Evolutionary conservation across 2,797 vertebrate genomes (phyloP), one percentile per base, ranked within the genome.

Genomic region (Naso thynnoides): DNA sequence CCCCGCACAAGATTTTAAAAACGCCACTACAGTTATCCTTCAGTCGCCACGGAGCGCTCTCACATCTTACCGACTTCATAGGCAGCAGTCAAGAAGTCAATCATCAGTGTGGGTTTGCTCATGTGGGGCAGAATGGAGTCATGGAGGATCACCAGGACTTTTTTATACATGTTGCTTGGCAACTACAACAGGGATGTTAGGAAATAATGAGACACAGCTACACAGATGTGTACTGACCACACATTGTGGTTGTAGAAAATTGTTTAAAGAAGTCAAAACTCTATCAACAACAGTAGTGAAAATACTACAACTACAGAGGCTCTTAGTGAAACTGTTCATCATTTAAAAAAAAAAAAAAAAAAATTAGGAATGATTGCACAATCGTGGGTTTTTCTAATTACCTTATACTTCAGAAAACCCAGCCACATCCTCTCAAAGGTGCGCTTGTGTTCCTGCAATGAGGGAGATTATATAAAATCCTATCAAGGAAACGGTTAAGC

Each of bases 391-490:
- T 48, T 53, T 33, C 1, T 33, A 33, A 33, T 2, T 76, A 99
- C 98, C 95, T 96, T 96, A 82, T 97, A 89, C 84, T 97, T 97
- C 41, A 99, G 93, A 79, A 98, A 98, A 11, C 92, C 86, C 2
- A 99, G 94, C 98, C 98, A 99, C 95, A 98, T 96, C 59, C 83
- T 93, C 83, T 99, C 94, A 89, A 98, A 99, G 0, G 75, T 91
- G 7, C 94, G 95, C 65, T 78, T 96, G 85, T 99, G 98, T 41
- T 98, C 97, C 98, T 99, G 88, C 14, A 78, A 41, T 50, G 70
- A 70, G 62, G n/a, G 5, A 59, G 6, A 78, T 78, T 1, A 38
- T 70, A 31, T 66, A 19, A 27, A 5, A 45, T 36, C 2, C 2
- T 29, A 21, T 16, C 63, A 2, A 57, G n/a, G 1, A 38, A 70